Base-by-base conservation (phyloP, 92 coral and sea anemone species). In the Epizoanthus scotinus region DNA sequence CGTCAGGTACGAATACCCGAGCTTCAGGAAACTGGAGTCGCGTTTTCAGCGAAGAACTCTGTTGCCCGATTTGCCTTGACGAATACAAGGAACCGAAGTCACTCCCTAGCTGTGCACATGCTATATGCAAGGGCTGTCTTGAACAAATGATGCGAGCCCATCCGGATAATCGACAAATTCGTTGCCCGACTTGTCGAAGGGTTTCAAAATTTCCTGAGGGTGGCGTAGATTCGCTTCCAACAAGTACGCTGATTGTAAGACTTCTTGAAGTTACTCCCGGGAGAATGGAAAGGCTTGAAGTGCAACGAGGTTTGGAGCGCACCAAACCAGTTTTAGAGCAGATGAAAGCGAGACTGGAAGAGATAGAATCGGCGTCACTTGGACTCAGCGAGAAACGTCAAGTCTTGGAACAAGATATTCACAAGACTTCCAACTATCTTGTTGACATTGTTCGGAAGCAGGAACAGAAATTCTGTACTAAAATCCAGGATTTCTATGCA, bases 31-130 rank as follows among this genome's bases (percentile, higher is more conserved):
- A 75, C 63, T 75, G 49, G 69, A 59, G 81, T 13, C 86, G 86
- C 59, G 89, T 88, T 8, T 77, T 93, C 84, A 93, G 58, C 58
- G 97, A 93, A 84, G 97, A 93, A 64, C 81, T 93, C 61, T 86
- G 90, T n/a, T 93, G 97, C 67, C 92, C 97, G 19, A 88, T 93
- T 14, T 93, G 97, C 63, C 89, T 93, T 10, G 97, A 90, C 44
- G 97, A 93, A 60, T 89, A 90, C 21, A 86, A 71, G 25, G 97
- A 93, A 44, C 97, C 97, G 0, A 93, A 93, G 49, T 93, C 91
- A 75, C 89, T 93, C 36, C 87, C 95, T 9, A 71, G 74, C n/a
- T 93, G 97, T 85, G 92, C 97, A 54, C 97, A 93, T 75, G 83
- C 83, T 82, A 85, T 90, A 2, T 93, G 97, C 73, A 90, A 86